These are phyloP conservation scores for Melikaiella ostensackeni DNA, from an alignment of 2,888 invertebrate genomes.

Conservation along the genomic window DNA sequence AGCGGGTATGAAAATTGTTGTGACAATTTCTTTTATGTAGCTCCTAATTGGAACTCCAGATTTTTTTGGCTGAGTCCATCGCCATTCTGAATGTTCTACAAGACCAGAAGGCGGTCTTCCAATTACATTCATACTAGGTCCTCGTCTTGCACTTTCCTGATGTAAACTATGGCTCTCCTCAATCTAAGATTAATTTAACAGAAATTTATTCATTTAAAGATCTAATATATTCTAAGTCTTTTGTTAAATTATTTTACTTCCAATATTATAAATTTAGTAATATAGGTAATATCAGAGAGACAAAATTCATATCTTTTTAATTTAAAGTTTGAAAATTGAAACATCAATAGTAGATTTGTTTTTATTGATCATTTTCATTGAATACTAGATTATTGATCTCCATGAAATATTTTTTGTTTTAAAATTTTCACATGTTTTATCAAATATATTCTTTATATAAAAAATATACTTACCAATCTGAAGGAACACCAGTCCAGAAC, in stretches of 20 bases:
- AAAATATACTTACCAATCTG: conserved; percentile 82
- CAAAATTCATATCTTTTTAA: background rate
- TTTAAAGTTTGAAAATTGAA: background rate
- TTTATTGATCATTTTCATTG: too few relatives aligned
- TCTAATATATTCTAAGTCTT: too few relatives aligned
- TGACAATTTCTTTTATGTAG: conserved; percentile 84
- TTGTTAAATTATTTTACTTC: too few relatives aligned
- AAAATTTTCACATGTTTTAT: too few relatives aligned
- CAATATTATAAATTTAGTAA: too few relatives aligned
- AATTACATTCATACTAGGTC: conserved; percentile 71
- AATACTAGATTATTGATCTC: too few relatives aligned
- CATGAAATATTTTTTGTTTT: too few relatives aligned
- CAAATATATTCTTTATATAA: too few relatives aligned
- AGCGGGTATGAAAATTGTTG: conserved; percentile 85
- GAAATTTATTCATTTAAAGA: background rate
- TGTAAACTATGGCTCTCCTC: conserved; percentile 66
- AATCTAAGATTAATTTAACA: conserved; percentile 57
- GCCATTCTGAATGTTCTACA: conserved; percentile 76
- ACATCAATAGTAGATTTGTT: background rate
- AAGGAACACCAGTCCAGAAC: conserved; percentile 94
- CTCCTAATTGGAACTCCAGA: conserved; percentile 83
- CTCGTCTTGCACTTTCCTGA: conserved; percentile 71
- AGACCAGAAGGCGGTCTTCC: conserved; percentile 66
- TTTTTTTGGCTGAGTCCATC: conserved; percentile 83
- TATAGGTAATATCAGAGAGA: too few relatives aligned